Evolutionary conservation across 2,113 vertebrate species (phyloP).

Genomic region (Syngnathus scovelli): DNA sequence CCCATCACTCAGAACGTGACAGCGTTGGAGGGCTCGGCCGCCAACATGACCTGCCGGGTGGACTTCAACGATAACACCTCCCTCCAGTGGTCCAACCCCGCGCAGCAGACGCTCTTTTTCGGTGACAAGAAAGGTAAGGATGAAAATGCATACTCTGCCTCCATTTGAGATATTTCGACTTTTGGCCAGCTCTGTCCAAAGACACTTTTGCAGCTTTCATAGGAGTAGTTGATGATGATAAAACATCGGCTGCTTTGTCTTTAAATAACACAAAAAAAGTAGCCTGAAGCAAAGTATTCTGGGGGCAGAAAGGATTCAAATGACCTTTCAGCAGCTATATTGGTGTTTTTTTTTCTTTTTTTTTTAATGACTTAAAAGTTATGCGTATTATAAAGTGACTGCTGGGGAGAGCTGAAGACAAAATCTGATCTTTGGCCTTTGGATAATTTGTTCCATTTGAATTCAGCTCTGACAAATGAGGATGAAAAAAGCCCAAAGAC

Average conservation of each 20-base stretch:
- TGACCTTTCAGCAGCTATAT: conserved; percentile 48
- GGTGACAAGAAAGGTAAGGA: conserved; percentile 95
- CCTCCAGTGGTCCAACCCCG: conserved; percentile 99
- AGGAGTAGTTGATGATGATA: neutral
- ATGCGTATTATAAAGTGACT: conserved; percentile 36
- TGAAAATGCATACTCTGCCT: no score
- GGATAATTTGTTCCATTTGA: conserved; percentile 58
- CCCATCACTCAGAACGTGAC: conserved; percentile 96
- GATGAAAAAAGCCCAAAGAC: conserved; percentile 39
- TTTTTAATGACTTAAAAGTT: neutral
- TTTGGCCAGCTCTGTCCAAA: neutral
- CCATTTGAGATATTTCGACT: no score
- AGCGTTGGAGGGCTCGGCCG: conserved; percentile 88
- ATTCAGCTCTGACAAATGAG: conserved; percentile 50
- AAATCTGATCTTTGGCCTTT: conserved; percentile 57
- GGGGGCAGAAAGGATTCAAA: conserved; percentile 36
- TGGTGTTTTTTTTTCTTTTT: neutral
- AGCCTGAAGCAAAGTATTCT: conserved; percentile 74
- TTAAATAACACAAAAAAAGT: conserved; percentile 11
- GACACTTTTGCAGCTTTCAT: neutral
- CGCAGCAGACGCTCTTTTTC: conserved; percentile 98
- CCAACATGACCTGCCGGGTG: conserved; percentile 98
- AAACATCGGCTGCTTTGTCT: conserved; percentile 13
- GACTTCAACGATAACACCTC: conserved; percentile 99
- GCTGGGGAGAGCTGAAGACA: conserved; percentile 42